phyloP scores from a whole-genome alignment of 1,140 invertebrate species.

The Leptonema lineaticorne region DNA sequence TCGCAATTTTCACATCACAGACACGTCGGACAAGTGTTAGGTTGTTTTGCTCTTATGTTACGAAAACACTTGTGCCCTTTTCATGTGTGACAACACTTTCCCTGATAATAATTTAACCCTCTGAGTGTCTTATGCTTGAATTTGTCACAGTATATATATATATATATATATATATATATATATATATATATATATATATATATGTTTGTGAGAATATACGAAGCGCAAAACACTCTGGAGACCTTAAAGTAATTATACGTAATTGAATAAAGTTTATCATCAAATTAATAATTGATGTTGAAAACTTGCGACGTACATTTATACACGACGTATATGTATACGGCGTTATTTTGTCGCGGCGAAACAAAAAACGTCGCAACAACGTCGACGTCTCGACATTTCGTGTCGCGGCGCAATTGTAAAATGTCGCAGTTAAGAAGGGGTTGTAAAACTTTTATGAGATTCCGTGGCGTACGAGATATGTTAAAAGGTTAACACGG shows the following conservation, averaged over 20 bases:
- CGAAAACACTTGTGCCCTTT: constrained; percentile 16
- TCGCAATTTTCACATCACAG: neutral
- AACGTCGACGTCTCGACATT: too few species aligned
- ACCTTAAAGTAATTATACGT: too few species aligned
- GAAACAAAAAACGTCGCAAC: neutral
- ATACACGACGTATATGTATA: too few species aligned
- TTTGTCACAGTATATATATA: neutral
- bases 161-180: neutral
- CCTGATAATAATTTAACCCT: constrained; percentile 10
- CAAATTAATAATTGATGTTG: too few species aligned
- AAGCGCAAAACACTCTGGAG: too few species aligned
- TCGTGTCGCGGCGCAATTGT: neutral
- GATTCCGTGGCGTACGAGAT: neutral
- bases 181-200: neutral
- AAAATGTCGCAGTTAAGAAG: neutral
- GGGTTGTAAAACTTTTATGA: constrained; percentile 2
- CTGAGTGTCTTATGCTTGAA: neutral
- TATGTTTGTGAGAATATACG: too few species aligned
- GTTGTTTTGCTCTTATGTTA: constrained; percentile 1
- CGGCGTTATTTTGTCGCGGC: neutral
- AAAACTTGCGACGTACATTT: too few species aligned
- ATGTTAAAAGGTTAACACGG: neutral
- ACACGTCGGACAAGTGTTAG: neutral
- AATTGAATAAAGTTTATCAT: too few species aligned
- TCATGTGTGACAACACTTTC: constrained; percentile 29